Evolutionary conservation across 2,797 vertebrate species (phyloP).

Genomic region (Sebastes itinus): DNA sequence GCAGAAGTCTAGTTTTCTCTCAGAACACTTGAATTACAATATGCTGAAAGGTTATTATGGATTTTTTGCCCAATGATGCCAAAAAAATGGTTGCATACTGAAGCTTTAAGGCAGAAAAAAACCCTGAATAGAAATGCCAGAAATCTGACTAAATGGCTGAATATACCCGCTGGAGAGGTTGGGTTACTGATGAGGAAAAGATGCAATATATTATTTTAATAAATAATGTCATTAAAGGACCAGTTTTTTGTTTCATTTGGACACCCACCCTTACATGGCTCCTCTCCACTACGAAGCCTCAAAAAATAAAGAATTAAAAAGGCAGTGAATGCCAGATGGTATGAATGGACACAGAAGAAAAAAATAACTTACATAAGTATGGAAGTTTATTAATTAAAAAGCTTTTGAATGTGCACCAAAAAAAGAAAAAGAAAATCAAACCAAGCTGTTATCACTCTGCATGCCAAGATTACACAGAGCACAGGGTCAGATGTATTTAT

Average conservation of each 20-base stretch:
- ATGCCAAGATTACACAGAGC: neutral
- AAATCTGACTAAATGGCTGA: neutral
- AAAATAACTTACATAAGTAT: conserved; percentile 30
- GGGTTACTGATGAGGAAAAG: neutral
- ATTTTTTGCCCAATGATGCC: no score
- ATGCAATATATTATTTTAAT: neutral
- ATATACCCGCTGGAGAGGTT: neutral
- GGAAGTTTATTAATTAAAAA: conserved; percentile 21
- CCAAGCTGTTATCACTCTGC: neutral
- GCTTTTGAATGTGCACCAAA: neutral
- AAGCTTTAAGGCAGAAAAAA: neutral
- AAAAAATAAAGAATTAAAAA: neutral
- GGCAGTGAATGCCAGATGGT: conserved; percentile 1
- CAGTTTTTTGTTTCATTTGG: neutral
- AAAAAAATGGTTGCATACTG: no score
- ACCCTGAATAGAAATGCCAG: neutral
- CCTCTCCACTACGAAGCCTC: neutral
- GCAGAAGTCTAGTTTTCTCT: no score
- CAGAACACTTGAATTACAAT: no score
- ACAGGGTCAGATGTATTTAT: neutral
- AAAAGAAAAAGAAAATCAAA: neutral
- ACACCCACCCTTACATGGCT: neutral
- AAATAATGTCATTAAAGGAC: neutral
- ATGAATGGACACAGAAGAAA: neutral
- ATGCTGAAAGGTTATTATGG: no score